phyloP scores from a whole-genome alignment of 2,888 invertebrate species.

The Syrista parreyssii region DNA sequence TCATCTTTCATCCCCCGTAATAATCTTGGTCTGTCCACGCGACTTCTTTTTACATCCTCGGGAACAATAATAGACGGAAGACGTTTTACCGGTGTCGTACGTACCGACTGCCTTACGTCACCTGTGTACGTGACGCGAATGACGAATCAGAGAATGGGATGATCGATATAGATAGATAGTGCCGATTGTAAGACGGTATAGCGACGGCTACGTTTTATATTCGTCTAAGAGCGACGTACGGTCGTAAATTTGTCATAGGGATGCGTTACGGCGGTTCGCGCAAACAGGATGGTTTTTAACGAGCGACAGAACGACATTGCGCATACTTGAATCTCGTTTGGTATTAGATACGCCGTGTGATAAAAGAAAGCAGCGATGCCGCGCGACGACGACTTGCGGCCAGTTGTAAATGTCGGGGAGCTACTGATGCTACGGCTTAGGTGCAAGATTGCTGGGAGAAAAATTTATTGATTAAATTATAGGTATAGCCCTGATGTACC shows the following conservation, averaged over 20 bases:
- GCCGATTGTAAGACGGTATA: not conserved
- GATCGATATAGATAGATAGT: not conserved
- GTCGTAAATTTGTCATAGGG: not conserved
- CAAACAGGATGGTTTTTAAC: not conserved
- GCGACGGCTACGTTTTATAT: not conserved
- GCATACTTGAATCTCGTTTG: not conserved
- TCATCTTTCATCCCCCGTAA: not conserved
- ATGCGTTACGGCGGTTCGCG: not conserved
- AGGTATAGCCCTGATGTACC: not conserved
- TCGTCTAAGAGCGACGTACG: not conserved
- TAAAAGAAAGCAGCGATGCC: not conserved
- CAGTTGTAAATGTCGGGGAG: not conserved
- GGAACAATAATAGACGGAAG: not conserved
- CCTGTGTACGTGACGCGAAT: not conserved
- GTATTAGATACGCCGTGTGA: not conserved
- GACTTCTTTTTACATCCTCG: not conserved
- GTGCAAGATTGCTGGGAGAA: not conserved
- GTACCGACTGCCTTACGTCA: not conserved
- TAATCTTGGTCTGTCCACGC: not conserved
- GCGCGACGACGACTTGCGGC: not conserved
- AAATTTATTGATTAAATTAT: not conserved
- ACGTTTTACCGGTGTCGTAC: not conserved
- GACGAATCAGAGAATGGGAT: not conserved
- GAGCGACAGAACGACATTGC: not conserved
- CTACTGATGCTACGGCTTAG: not conserved